Evolutionary conservation across 2,113 vertebrate species (phyloP).

Genomic region (Poeciliopsis prolifica): DNA sequence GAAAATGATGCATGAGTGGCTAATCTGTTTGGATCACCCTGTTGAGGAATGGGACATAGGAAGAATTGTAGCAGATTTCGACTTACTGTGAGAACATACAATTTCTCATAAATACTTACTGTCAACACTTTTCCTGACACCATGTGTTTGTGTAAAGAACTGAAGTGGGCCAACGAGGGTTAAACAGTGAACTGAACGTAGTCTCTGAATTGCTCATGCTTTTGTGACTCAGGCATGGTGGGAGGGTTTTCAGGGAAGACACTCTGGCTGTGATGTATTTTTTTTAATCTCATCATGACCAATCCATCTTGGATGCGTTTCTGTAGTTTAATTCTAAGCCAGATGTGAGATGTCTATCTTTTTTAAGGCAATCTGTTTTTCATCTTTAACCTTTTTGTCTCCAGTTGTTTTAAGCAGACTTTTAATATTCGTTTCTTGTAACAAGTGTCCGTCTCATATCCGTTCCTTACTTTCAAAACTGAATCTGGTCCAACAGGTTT

Average conservation of each 20-base stretch:
- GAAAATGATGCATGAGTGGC: background rate
- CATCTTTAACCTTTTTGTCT: background rate
- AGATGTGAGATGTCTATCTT: slow-evolving; percentile 27
- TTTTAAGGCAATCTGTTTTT: background rate
- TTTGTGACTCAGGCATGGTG: slow-evolving; percentile 67
- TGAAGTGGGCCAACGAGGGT: slow-evolving; percentile 45
- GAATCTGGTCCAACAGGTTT: slow-evolving; percentile 63
- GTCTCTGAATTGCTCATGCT: slow-evolving; percentile 69
- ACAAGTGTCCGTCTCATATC: background rate
- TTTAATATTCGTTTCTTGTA: background rate
- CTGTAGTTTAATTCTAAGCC: slow-evolving; percentile 34
- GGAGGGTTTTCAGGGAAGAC: slow-evolving; percentile 35
- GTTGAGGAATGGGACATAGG: background rate
- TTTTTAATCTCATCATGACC: slow-evolving; percentile 58
- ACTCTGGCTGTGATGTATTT: slow-evolving; percentile 39
- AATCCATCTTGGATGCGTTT: slow-evolving; percentile 8
- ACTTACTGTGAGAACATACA: background rate
- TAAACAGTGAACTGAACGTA: slow-evolving; percentile 47
- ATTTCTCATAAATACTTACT: background rate
- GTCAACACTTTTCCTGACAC: background rate
- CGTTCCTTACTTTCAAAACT: background rate
- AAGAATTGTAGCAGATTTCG: background rate
- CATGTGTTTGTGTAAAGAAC: slow-evolving; percentile 10
- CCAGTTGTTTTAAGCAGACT: background rate
- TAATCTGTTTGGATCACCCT: background rate